Evolutionary conservation across 1,140 invertebrate species (phyloP), one percentile per base, ranked within the genome.

Genomic region (Latrodectus geometricus): DNA sequence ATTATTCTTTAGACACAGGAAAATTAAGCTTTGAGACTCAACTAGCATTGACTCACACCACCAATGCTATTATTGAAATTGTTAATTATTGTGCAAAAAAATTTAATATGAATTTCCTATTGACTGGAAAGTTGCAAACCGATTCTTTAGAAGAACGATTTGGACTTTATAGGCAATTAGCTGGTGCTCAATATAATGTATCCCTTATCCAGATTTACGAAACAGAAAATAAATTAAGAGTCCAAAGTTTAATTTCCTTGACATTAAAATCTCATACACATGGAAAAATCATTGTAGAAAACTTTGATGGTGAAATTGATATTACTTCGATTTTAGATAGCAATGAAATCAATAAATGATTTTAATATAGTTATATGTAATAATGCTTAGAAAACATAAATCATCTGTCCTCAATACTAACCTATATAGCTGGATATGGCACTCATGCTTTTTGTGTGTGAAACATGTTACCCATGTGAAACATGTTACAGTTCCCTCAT

Each of bases 121-220:
- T 87, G 56, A 66, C 85, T 81, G 86, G 81, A 8, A 87, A 88
- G 72, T 75, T 80, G 21, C 78, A 88, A 86, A 86, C 86, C 54
- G 82, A 88, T 86, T 15, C 61, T 52, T 54, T 88, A 73, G 70
- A 88, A 66, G 15, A 21, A 8, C 48, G 17, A n/a, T n/a, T n/a
- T n/a, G n/a, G n/a, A 15, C 70, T 77, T 20, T 86, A 88, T 79
- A 52, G 85, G 52, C 81, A 85, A 48, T 65, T 88, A 54, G 50
- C 80, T 4, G 88, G 85, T 9, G 50, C 35, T 35, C 68, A 75
- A 52, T 81, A 83, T 61, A 23, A 75, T 52, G 69, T 88, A 52
- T 84, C 75, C 2, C 35, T 88, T 21, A 83, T 69, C 17, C 49
- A 88, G 69, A 35, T 89, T 56, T 88, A 72, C 82, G 85, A 89